phyloP scores from a whole-genome alignment of 2,888 invertebrate species.

The Drosophila quinaria region DNA sequence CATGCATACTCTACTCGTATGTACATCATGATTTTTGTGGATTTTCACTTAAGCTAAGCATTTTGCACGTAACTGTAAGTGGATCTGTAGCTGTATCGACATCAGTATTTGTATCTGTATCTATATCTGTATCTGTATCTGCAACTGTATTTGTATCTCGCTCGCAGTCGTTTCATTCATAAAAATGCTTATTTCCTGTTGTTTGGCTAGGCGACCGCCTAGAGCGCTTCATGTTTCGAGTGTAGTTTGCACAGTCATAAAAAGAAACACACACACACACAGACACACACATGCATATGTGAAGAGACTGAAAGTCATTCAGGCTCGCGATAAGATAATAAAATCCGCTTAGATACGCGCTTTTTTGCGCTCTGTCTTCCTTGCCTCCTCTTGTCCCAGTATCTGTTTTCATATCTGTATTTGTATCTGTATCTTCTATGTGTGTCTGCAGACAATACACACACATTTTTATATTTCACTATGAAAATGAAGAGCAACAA shows the following conservation, averaged over 20 bases:
- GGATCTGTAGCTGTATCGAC: slow-evolving; percentile 38
- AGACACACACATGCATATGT: slow-evolving; percentile 22
- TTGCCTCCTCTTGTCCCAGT: slow-evolving; percentile 19
- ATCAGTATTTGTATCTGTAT: slow-evolving; percentile 16
- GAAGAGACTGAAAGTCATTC: slow-evolving; percentile 59
- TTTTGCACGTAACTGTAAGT: slow-evolving; percentile 65
- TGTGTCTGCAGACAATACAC: slow-evolving; percentile 23
- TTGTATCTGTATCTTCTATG: slow-evolving; percentile 20
- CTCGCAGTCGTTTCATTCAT: slow-evolving; percentile 79
- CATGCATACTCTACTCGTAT: background rate
- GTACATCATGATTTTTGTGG: slow-evolving; percentile 29
- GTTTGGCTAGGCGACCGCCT: slow-evolving; percentile 73
- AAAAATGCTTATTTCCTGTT: slow-evolving; percentile 82
- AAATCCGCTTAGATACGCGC: slow-evolving; percentile 80
- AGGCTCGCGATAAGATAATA: slow-evolving; percentile 77
- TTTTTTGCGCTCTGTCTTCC: slow-evolving; percentile 58
- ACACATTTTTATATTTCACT: slow-evolving; percentile 61
- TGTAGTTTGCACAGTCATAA: slow-evolving; percentile 74
- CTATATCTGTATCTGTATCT: slow-evolving; percentile 28
- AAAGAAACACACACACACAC: slow-evolving; percentile 36
- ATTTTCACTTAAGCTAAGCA: slow-evolving; percentile 60
- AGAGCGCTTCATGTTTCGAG: slow-evolving; percentile 67
- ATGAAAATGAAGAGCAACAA: slow-evolving; percentile 75
- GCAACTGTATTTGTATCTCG: slow-evolving; percentile 31
- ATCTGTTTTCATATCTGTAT: slow-evolving; percentile 14